Base-by-base conservation (phyloP, 2,888 invertebrate genomes). In the Phanerotoma sp. region DNA sequence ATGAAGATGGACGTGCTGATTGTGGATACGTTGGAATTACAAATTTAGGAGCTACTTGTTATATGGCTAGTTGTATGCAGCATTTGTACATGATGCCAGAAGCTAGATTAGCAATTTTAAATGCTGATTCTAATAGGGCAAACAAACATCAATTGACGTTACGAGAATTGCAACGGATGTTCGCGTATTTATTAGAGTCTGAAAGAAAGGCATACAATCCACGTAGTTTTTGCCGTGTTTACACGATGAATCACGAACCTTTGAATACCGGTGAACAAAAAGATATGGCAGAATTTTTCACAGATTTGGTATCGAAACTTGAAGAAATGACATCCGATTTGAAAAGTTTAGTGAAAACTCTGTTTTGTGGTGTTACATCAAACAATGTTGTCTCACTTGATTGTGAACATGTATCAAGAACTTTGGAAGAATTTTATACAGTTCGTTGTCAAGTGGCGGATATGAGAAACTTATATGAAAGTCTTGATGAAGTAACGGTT, bases 211-310 rank as follows among this genome's bases (percentile, higher is more conserved):
- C 96, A 0, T 96, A 96, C 78, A 96, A 96, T 78, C 96, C 96
- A 0, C 84, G 93, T 45, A 93, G 93, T 64, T 96, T 96, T 77
- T 96, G 96, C 77, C 92, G 95, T 64, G 94, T 93, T 0, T 96
- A 96, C 78, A 94, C 93, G 50, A 96, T 96, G 96, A 95, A 96
- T 75, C 94, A 96, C 73, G 95, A 96, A 73, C 94, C 95, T 0
- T 78, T 96, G 6, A 96, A 96, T 75, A 96, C 96, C 0, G 95
- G 95, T 0, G 96, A 96, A 72, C 96, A 96, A 78, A 96, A 96
- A 73, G 96, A 96, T 72, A 96, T 96, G 96, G 95, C 96, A 0
- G 96, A 96, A 78, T 96, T 96, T 80, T 96, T 96, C 75, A 96
- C 96, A 51, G 96, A 96, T 79, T 84, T 96, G 42, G 95, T 96